Conservation (phyloP, 2,113 vertebrate species). For the Pampusana beccarii region DNA sequence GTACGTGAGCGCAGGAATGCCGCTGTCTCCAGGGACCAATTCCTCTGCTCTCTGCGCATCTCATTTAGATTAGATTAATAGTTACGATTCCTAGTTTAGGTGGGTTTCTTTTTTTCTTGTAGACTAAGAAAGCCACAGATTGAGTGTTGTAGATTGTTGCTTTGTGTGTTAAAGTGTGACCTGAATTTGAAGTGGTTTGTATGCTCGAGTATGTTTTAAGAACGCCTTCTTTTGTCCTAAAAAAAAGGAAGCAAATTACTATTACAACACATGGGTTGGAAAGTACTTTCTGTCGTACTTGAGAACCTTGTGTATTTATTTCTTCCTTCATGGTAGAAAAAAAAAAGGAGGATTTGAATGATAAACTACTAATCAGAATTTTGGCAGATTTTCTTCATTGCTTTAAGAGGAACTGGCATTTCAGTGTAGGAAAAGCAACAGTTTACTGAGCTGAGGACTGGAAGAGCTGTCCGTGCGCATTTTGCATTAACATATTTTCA, state of each 20-base stretch:
- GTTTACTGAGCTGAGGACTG: not conserved
- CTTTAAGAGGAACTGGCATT: not conserved
- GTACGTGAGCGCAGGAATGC: not conserved
- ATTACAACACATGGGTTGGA: not conserved
- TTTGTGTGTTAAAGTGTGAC: not conserved
- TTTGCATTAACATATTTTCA: not conserved
- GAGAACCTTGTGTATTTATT: not conserved
- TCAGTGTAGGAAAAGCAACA: not conserved
- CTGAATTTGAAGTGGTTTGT: not conserved
- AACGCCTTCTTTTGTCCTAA: not conserved
- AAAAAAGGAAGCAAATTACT: not conserved
- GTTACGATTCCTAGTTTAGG: not conserved
- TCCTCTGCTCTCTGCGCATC: not conserved
- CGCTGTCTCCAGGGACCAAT: rapidly evolving
- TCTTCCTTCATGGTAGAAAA: not conserved
- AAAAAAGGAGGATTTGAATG: not conserved
- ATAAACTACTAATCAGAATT: not conserved
- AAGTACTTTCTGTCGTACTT: not conserved
- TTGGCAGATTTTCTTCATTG: not conserved
- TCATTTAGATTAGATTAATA: not conserved
- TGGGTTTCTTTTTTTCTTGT: not conserved
- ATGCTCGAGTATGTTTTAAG: not conserved
- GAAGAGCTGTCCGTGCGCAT: not conserved
- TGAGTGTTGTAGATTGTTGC: not conserved
- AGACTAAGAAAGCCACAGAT: not conserved